phyloP scores from a whole-genome alignment of 2,888 invertebrate genomes.

The Caradrina clavipalpis region DNA sequence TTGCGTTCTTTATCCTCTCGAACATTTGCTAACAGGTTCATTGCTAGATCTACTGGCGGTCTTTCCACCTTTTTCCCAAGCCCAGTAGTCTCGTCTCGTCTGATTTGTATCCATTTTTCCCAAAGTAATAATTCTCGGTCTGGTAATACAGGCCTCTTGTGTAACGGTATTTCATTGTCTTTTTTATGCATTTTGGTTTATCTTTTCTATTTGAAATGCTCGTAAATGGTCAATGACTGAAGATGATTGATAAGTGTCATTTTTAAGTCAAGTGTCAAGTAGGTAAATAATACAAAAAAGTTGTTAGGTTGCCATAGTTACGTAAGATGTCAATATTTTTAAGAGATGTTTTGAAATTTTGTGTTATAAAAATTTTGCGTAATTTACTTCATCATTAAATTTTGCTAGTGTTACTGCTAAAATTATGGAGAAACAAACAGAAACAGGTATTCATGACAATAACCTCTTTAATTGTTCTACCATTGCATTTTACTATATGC shows the following conservation, averaged over 20 bases:
- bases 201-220: not conserved
- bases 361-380: slow-evolving; percentile 7
- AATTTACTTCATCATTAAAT: slow-evolving; percentile 23
- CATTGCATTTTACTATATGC: not conserved
- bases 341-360: not conserved
- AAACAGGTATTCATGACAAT: slow-evolving; percentile 21
- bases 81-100: slow-evolving; percentile 76
- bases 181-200: slow-evolving; percentile 44
- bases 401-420: not conserved
- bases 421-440: slow-evolving; percentile 13
- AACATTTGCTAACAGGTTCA: slow-evolving; percentile 79
- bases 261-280: not conserved
- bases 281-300: no score
- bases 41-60: slow-evolving; percentile 79
- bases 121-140: slow-evolving; percentile 80
- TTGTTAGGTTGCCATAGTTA: slow-evolving; percentile 15
- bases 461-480: not conserved
- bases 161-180: slow-evolving; percentile 2
- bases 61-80: slow-evolving; percentile 71
- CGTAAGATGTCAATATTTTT: slow-evolving; percentile 7
- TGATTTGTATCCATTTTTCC: slow-evolving; percentile 85
- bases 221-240: not conserved
- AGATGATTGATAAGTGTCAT: not conserved
- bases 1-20: slow-evolving; percentile 82
- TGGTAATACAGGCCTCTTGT: slow-evolving; percentile 64